phyloP scores from a whole-genome alignment of 2,797 vertebrate genomes.

The Cryptoprocta ferox region DNA sequence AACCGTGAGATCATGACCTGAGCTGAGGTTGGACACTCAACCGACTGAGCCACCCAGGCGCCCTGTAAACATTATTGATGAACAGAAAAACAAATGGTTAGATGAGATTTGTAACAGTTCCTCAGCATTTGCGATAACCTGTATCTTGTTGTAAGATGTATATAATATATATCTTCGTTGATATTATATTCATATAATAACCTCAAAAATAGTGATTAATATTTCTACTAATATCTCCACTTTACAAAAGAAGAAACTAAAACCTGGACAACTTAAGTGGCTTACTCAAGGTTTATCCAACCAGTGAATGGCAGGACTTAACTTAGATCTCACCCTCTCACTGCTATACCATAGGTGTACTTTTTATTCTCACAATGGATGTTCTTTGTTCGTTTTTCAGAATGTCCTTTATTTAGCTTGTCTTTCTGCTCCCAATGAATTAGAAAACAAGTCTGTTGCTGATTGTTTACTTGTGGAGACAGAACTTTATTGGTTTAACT shows the following conservation, averaged over 20 bases:
- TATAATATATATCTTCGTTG: background rate
- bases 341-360: fast-evolving
- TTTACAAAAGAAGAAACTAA: constrained; percentile 5
- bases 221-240: background rate
- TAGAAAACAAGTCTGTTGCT: background rate
- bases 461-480: background rate
- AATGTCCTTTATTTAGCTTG: background rate
- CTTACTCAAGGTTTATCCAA: background rate
- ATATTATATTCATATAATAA: background rate
- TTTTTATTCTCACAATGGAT: background rate
- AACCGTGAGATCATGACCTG: no score
- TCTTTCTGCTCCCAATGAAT: background rate
- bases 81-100: background rate
- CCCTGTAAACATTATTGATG: background rate
- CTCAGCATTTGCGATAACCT: background rate
- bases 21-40: no score
- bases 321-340: background rate
- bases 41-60: no score
- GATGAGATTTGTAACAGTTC: background rate
- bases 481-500: background rate
- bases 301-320: background rate
- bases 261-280: background rate
- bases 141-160: background rate
- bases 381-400: background rate
- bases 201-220: background rate